Conservation (phyloP, 1,140 invertebrate genomes). For the Cydia amplana region DNA sequence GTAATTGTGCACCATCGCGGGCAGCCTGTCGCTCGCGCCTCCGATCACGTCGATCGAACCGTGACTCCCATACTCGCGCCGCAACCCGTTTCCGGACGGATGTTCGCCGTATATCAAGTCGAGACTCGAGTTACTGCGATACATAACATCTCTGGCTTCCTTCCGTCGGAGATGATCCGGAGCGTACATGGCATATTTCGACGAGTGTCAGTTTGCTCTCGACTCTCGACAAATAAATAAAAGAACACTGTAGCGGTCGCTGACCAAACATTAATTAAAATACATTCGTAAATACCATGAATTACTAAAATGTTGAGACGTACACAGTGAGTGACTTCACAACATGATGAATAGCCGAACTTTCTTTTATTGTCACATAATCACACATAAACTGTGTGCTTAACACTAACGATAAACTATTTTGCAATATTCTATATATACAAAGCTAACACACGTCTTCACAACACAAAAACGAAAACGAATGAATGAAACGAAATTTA, state of each 20-base stretch:
- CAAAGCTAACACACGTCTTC: constrained; percentile 26
- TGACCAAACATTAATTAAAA: constrained; percentile 13
- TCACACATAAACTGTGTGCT: constrained; percentile 24
- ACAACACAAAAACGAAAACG: constrained; percentile 24
- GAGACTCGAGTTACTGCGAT: constrained; percentile 82
- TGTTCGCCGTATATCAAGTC: constrained; percentile 78
- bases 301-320: constrained; percentile 22
- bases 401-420: constrained; percentile 20
- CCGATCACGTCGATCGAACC: constrained; percentile 81
- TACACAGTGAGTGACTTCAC: constrained; percentile 26
- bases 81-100: constrained; percentile 69
- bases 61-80: constrained; percentile 82
- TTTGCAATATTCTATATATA: constrained; percentile 28
- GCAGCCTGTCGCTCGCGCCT: constrained; percentile 69
- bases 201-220: constrained; percentile 36
- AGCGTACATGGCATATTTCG: constrained; percentile 73
- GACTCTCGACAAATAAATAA: neutral
- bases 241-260: constrained; percentile 1
- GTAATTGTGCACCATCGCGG: constrained; percentile 88
- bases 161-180: constrained; percentile 69
- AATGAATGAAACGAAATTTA: constrained; percentile 32
- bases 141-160: constrained; percentile 76
- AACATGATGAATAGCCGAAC: constrained; percentile 19
- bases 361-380: constrained; percentile 19
- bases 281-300: constrained; percentile 26